Evolutionary conservation across 2,888 invertebrate genomes (phyloP).

Genomic region (Thysanoteuthis rhombus): DNA sequence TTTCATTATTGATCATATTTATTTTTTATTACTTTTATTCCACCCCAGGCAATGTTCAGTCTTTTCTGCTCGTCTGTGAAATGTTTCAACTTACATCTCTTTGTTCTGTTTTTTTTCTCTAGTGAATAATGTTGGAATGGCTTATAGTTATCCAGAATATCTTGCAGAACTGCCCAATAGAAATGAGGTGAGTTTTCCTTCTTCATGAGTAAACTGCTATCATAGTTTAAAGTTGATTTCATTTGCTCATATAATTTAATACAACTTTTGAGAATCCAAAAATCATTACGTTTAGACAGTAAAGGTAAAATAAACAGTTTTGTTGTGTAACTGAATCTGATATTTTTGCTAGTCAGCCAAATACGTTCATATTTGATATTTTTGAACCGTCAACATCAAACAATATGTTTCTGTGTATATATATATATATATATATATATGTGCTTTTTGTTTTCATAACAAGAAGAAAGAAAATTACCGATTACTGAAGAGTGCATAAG

Average conservation of each 20-base stretch:
- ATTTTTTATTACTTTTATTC: neutral
- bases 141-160: constrained; percentile 82
- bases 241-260: neutral
- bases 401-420: too few relatives aligned
- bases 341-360: too few relatives aligned
- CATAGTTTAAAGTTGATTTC: neutral
- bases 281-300: neutral
- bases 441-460: too few relatives aligned
- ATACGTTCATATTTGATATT: too few relatives aligned
- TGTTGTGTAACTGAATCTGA: too few relatives aligned
- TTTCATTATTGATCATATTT: too few relatives aligned
- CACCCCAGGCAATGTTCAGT: neutral
- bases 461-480: too few relatives aligned
- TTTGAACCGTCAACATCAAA: too few relatives aligned
- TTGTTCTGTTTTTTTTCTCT: constrained; percentile 41
- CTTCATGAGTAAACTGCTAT: neutral
- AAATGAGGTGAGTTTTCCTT: constrained; percentile 48
- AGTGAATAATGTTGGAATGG: constrained; percentile 92
- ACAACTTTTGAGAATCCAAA: neutral
- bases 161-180: constrained; percentile 64
- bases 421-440: too few relatives aligned
- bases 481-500: too few relatives aligned
- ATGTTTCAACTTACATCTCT: neutral
- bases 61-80: neutral
- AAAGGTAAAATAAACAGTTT: neutral